Evolutionary conservation across 2,797 vertebrate species (phyloP).

Genomic region (Furcifer pardalis): DNA sequence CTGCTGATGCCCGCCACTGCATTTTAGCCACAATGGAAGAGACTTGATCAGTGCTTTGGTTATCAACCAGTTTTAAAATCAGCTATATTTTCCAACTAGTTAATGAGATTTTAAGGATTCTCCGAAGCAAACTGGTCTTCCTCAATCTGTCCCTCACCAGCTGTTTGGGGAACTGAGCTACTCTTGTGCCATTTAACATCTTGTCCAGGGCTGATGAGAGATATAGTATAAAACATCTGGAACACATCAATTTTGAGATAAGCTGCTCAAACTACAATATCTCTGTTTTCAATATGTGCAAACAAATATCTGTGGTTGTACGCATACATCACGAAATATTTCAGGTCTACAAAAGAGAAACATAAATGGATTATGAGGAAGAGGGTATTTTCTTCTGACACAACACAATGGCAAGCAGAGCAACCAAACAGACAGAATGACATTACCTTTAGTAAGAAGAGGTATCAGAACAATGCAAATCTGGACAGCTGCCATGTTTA

Average conservation of each 20-base stretch:
- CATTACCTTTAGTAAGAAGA: constrained; percentile 7
- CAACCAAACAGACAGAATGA: constrained; percentile 26
- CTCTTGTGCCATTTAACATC: too few species aligned
- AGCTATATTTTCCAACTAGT: not conserved
- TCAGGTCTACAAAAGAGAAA: not conserved
- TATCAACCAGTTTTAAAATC: not conserved
- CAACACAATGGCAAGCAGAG: constrained; percentile 3
- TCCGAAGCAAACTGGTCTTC: too few species aligned
- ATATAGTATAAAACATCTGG: not conserved
- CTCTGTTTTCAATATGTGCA: not conserved
- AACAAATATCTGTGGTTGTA: not conserved
- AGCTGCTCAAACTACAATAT: not conserved
- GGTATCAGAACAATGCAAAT: constrained; percentile 21
- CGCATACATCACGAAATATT: not conserved
- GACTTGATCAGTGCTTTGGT: not conserved
- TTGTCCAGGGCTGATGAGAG: too few species aligned
- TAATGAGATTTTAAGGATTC: not conserved
- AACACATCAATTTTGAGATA: not conserved
- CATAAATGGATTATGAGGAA: accelerated
- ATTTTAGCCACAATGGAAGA: not conserved
- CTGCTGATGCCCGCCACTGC: too few species aligned
- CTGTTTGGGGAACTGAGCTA: too few species aligned
- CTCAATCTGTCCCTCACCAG: too few species aligned
- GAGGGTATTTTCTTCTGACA: not conserved
- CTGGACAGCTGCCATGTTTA: constrained; percentile 21